phyloP scores from a whole-genome alignment of 2,797 vertebrate species.

The Myripristis jacobus region DNA sequence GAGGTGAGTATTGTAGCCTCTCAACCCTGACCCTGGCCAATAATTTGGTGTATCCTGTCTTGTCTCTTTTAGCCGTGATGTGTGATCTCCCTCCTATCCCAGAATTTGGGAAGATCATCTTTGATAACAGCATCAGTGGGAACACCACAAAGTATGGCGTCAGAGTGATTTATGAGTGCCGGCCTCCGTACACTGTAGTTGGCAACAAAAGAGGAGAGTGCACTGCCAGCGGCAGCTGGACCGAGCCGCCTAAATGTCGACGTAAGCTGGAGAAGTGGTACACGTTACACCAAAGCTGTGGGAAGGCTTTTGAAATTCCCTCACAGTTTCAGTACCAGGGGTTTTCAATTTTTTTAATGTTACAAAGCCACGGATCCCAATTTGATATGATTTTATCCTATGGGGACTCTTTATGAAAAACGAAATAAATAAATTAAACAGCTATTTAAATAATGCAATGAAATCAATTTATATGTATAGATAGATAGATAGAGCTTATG shows the following conservation, averaged over 20 bases:
- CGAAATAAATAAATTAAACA: too few species aligned
- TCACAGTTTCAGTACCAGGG: too few species aligned
- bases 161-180: constrained; percentile 80
- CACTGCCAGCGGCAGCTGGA: constrained; percentile 84
- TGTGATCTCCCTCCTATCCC: constrained; percentile 84
- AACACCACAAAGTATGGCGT: constrained; percentile 73
- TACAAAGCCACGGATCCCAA: too few species aligned
- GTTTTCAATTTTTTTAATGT: too few species aligned
- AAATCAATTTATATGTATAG: too few species aligned
- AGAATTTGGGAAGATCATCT: constrained; percentile 76
- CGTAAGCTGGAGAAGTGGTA: constrained; percentile 69
- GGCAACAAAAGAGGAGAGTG: constrained; percentile 84
- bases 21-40: not conserved
- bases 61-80: constrained; percentile 74
- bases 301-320: not conserved
- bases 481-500: too few species aligned
- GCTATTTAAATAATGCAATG: too few species aligned
- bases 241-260: constrained; percentile 84
- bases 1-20: too few species aligned
- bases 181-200: constrained; percentile 78
- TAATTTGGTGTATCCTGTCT: not conserved
- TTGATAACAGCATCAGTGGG: constrained; percentile 51
- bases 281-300: not conserved
- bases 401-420: too few species aligned
- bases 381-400: too few species aligned